Evolutionary conservation across 2,113 vertebrate species (phyloP).

Genomic region (Epinephelus moara): DNA sequence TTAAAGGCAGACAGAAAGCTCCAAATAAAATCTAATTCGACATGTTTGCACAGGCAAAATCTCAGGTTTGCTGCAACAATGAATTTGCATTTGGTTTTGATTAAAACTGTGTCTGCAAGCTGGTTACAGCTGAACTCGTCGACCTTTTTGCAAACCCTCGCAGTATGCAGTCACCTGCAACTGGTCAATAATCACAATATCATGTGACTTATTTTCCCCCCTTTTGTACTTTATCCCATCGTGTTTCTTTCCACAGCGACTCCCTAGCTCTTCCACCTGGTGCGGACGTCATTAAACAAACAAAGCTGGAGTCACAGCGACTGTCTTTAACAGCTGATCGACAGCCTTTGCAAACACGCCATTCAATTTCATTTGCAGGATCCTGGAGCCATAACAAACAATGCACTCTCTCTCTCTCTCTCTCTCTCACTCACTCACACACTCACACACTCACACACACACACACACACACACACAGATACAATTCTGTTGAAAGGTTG

Average conservation of each 20-base stretch:
- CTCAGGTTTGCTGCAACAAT: neutral
- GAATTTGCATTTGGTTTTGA: neutral
- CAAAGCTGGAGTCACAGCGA: neutral
- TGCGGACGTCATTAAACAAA: conserved; percentile 21
- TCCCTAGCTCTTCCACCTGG: neutral
- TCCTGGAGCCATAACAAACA: conserved; percentile 46
- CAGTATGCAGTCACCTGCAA: neutral
- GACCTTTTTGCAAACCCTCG: neutral
- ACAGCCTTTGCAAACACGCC: conserved; percentile 57
- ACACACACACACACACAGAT: conserved; percentile 40
- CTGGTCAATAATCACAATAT: conserved; percentile 18
- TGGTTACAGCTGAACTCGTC: neutral
- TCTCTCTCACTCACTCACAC: neutral
- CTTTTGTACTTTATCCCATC: conserved; percentile 13
- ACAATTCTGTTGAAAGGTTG: conserved; percentile 68
- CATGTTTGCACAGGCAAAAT: conserved; percentile 40
- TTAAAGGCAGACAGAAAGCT: conserved; percentile 19
- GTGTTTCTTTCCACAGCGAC: conserved; percentile 2
- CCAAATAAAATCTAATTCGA: conserved; percentile 54
- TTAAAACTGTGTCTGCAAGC: neutral
- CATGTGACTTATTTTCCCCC: neutral
- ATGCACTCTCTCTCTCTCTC: neutral
- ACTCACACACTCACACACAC: neutral
- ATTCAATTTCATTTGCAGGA: conserved; percentile 66
- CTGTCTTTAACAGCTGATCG: conserved; percentile 37